Evolutionary conservation across 2,797 vertebrate genomes (phyloP), one percentile per base, ranked within the genome.

Genomic region (Sebastes hubbsi): DNA sequence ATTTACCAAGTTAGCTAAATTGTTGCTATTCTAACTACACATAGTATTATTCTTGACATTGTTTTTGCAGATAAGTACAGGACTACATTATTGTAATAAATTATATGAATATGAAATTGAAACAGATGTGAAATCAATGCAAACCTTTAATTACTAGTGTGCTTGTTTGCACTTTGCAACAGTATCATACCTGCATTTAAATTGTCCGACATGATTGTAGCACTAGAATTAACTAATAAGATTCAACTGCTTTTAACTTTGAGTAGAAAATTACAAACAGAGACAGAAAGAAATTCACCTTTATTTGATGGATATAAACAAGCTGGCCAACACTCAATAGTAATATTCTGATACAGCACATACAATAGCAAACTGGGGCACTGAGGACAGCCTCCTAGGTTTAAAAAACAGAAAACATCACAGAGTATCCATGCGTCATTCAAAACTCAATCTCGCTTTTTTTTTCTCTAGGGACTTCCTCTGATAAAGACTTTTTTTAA

Each of bases 231-330:
- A 14, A 25, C 32, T 3, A 20, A 14, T 25, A 18, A 20, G 2
- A 52, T 71, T 64, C 1, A 46, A 68, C 12, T 9, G 6, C 54
- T 79, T 62, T 76, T 32, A 77, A n/a, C 8, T 55, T 49, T 10
- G 10, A 72, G 18, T 20, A 63, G 32, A 68, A 87, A 79, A 71
- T 62, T 29, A 82, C 81, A 69, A 82, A 83, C 83, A 73, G 72
- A 88, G 78, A 87, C 86, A 94, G 97, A 99, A 99, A 99, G 98
- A 97, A 98, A 95, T 96, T 95, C 95, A 97, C 96, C 95, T 98
- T 99, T 99, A 99, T 99, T 99, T 96, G 96, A 97, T 99, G 97
- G 96, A 97, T 99, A 99, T 97, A 99, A 99, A 99, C 96, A 96
- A 98, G 97, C 97, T 96, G 96, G 96, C 96, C 96, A 96, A 97